Base-by-base conservation (phyloP, 2,797 vertebrate species). In the Bovichtus variegatus region DNA sequence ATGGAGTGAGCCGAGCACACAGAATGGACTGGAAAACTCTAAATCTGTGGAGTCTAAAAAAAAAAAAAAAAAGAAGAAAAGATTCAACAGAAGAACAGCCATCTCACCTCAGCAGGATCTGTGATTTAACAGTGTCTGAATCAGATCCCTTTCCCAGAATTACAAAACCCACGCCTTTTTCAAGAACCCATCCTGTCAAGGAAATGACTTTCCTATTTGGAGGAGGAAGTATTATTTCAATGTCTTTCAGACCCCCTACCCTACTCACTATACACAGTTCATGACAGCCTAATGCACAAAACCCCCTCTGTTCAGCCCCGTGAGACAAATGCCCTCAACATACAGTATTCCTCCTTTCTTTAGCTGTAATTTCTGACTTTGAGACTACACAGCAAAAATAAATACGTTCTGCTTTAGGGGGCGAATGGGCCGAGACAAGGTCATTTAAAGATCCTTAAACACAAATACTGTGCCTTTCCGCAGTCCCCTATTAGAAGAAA, bases 71-170 rank as follows among this genome's bases (percentile, higher is more conserved):
- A 57, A 47, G 65, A 62, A 46, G 12, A 46, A 47, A 41, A 70
- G 68, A 59, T 23, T 66, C 46, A 60, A 9, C 68, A 72, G 72
- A 71, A 67, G 78, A 77, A 59, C 44, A 80, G 65, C 43, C 71
- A 71, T 76, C 62, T 69, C 77, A 65, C 81, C 87, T 59, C 90
- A 85, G 91, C 87, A 49, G 84, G 90, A 66, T 81, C 65, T 85
- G 85, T 83, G 90, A 87, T 89, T 88, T 83, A 85, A 86, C 81
- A 76, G 81, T n/a, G 76, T 77, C 80, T 78, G 84, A 87, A 89
- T 89, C 76, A 78, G 79, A 89, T 84, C 78, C 85, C 50, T 74
- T 67, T 54, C 76, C 49, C 83, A 61, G 80, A 87, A 84, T 84
- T 74, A 79, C 74, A 79, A 78, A 86, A 67, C 73, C 64, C 70